phyloP scores from a whole-genome alignment of 2,797 vertebrate genomes.

The Hephaestus fuliginosus region DNA sequence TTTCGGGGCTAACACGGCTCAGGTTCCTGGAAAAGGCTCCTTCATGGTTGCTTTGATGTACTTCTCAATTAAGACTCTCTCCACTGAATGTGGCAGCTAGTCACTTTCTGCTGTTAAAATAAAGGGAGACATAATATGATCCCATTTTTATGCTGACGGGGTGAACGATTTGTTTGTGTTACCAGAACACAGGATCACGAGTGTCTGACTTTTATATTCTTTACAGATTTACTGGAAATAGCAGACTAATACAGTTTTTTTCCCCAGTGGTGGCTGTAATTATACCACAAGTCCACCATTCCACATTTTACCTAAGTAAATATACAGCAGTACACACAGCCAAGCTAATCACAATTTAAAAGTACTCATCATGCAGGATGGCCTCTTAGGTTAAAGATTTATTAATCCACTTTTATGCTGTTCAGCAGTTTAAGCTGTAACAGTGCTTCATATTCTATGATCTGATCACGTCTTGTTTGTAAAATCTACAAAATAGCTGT shows the following conservation, averaged over 20 bases:
- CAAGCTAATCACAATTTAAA: neutral
- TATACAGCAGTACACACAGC: neutral
- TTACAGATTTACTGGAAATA: constrained; percentile 23
- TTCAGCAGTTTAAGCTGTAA: neutral
- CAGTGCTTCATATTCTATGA: too few relatives aligned
- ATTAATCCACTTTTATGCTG: neutral
- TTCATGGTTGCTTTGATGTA: constrained; percentile 50
- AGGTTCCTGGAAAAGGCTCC: constrained; percentile 47
- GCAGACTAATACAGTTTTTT: constrained; percentile 26
- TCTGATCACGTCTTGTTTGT: too few relatives aligned
- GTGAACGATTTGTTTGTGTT: constrained; percentile 15
- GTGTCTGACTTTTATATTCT: neutral
- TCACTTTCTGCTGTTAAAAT: constrained; percentile 33
- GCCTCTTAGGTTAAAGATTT: neutral
- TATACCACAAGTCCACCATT: neutral
- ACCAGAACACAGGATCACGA: neutral
- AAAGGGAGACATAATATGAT: constrained; percentile 19
- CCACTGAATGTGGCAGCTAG: neutral
- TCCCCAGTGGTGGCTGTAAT: too few relatives aligned
- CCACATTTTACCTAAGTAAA: neutral
- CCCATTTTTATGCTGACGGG: constrained; percentile 33
- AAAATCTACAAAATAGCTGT: too few relatives aligned
- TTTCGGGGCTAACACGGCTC: constrained; percentile 50
- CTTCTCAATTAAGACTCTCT: constrained; percentile 37
- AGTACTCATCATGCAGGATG: neutral